A percentile compares a stretch with the other conserved stretches of the same genome.
These are phyloP conservation scores for Allolobophora icterica DNA, from an alignment of 2,888 invertebrate genomes.

Conservation along the genomic window DNA sequence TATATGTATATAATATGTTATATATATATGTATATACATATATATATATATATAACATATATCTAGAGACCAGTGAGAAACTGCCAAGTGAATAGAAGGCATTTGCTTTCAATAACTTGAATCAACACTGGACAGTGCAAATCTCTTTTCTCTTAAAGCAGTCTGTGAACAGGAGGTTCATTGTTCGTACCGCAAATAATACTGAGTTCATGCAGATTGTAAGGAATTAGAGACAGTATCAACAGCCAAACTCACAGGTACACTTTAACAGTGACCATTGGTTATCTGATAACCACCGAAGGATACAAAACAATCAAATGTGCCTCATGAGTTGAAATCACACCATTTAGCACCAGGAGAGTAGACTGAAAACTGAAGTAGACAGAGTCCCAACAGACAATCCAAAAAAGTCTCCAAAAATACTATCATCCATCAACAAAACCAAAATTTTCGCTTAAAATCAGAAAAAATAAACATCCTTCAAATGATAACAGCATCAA, in stretches of 20 bases:
- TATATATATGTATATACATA: too few relatives aligned
- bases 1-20: too few relatives aligned
- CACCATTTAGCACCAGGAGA: not conserved
- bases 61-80: not conserved
- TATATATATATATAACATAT: too few relatives aligned
- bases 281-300: not conserved
- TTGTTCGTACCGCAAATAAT: not conserved
- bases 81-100: not conserved
- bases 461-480: constrained; percentile 26
- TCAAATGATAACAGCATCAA: constrained; percentile 11
- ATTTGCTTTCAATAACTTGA: not conserved
- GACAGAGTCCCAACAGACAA: not conserved
- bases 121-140: too few relatives aligned
- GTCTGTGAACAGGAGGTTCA: too few relatives aligned
- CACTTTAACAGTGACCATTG: not conserved
- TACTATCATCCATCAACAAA: not conserved
- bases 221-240: not conserved
- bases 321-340: not conserved
- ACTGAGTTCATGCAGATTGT: not conserved
- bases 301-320: not conserved
- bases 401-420: not conserved
- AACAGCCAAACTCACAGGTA: not conserved
- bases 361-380: not conserved
- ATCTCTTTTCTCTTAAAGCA: too few relatives aligned
- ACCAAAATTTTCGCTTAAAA: not conserved